Evolutionary conservation across 2,888 invertebrate species (phyloP), one percentile per base, ranked within the genome.

Genomic region (Syritta pipiens): DNA sequence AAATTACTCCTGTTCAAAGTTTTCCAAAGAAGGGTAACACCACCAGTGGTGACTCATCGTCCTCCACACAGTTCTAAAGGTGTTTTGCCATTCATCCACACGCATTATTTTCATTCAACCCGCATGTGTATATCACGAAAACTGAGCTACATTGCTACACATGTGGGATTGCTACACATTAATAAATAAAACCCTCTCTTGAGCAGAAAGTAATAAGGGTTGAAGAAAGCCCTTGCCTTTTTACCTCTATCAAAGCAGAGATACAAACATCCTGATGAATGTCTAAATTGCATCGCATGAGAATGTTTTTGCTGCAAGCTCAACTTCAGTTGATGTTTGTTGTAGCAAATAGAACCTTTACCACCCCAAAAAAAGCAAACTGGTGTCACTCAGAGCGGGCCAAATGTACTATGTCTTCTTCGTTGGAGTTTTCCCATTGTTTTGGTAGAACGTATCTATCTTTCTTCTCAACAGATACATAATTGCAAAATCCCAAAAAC

Each of bases 61-160:
- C 6, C 20, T 49, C 24, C 22, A 60, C 10, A 17, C 7, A 42
- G 19, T 4, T 17, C 32, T 46, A 24, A 46, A n/a, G 42, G 32
- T 46, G 59, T 48, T 68, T 10, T 26, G 12, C 44, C 28, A 55
- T 44, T 28, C 42, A 69, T 68, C 68, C 68, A 55, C 62, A 55
- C 68, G 68, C 49, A 57, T 68, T 55, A 55, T 75, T 75, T 55
- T 22, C 37, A 40, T 75, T 68, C 55, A 63, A 62, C 75, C 75
- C 75, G 9, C 37, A 37, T 14, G 3, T 9, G 24, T 62, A 55
- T 32, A 42, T 40, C 40, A 10, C 53, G 28, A 32, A 60, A 14
- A 10, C 37, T 53, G 24, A 12, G 74, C 20, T 24, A 35, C 19
- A 10, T 3, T 14, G 19, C 17, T 17, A 7, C 37, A 37, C 37